phyloP scores from a whole-genome alignment of 2,113 vertebrate species.

The Microcebus lehilahytsara region DNA sequence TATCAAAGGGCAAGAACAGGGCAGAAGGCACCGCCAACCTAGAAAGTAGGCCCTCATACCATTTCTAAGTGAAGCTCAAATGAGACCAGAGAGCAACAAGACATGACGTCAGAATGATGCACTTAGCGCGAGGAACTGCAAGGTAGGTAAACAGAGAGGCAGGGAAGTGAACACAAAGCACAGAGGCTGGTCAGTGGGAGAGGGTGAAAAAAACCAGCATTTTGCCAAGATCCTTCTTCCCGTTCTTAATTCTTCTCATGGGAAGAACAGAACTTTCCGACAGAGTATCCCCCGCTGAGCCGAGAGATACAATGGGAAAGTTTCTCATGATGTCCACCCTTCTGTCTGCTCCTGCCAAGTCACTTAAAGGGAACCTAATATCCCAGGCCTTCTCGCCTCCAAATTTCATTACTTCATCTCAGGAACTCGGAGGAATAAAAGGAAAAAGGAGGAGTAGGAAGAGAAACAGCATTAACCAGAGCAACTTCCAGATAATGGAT shows the following conservation, averaged over 20 bases:
- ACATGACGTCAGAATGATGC: not conserved
- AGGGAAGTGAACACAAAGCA: not conserved
- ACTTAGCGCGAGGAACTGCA: not conserved
- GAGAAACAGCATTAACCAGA: not conserved
- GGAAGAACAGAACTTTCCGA: slow-evolving; percentile 72
- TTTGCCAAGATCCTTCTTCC: slow-evolving; percentile 48
- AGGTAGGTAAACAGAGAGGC: not conserved
- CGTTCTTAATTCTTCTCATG: slow-evolving; percentile 67
- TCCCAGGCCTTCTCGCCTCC: slow-evolving; percentile 8
- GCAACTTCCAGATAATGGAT: not conserved
- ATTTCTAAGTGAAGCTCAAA: not conserved
- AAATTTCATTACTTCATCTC: slow-evolving; percentile 63
- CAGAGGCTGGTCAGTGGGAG: not conserved
- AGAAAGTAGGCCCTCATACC: not conserved
- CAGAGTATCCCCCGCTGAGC: slow-evolving; percentile 36
- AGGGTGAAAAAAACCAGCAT: not conserved
- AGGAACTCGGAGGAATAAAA: not conserved
- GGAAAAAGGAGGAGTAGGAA: not conserved
- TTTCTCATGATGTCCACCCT: slow-evolving; percentile 70
- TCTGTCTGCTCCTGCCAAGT: slow-evolving; percentile 66
- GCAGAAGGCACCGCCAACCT: not conserved
- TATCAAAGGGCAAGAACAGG: not conserved
- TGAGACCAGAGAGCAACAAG: not conserved
- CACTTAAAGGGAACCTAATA: slow-evolving; percentile 65
- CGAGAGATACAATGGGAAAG: slow-evolving; percentile 62